Evolutionary conservation across 2,888 invertebrate species (phyloP).

Genomic region (Dendrolimus pini): DNA sequence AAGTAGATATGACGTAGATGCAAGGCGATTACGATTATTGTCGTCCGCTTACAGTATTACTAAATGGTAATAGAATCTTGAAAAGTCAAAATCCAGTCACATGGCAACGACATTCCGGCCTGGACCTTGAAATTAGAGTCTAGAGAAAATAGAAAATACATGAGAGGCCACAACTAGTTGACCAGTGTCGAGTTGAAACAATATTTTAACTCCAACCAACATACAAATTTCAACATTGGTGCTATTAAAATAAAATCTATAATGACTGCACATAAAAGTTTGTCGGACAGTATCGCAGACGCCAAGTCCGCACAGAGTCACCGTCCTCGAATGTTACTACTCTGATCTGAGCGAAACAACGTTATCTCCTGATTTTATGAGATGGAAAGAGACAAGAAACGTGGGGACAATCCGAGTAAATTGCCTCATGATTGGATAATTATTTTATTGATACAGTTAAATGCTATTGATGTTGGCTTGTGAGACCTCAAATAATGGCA

Average conservation of each 20-base stretch:
- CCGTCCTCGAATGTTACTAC: conserved; percentile 47
- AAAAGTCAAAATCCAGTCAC: not conserved
- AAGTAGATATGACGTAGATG: too few relatives aligned
- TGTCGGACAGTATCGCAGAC: conserved; percentile 33
- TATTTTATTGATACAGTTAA: conserved; percentile 72
- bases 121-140: conserved; percentile 44
- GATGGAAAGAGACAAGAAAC: conserved; percentile 28
- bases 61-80: not conserved
- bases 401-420: conserved; percentile 58
- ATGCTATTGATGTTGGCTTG: conserved; percentile 45
- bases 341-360: conserved; percentile 30
- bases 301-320: conserved; percentile 43
- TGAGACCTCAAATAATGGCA: conserved; percentile 18
- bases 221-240: conserved; percentile 13
- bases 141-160: conserved; percentile 28
- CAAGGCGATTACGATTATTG: too few relatives aligned
- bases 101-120: conserved; percentile 2
- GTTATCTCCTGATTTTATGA: conserved; percentile 8
- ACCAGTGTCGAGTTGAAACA: conserved; percentile 36
- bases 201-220: conserved; percentile 4
- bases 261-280: conserved; percentile 13
- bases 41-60: too few relatives aligned
- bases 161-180: conserved; percentile 41
- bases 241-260: not conserved
- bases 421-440: conserved; percentile 73